Percentiles rank a stretch among this genome's conserved stretches.
phyloP scores from a whole-genome alignment of 2,888 invertebrate genomes.

The Alloscopus bannaensis region DNA sequence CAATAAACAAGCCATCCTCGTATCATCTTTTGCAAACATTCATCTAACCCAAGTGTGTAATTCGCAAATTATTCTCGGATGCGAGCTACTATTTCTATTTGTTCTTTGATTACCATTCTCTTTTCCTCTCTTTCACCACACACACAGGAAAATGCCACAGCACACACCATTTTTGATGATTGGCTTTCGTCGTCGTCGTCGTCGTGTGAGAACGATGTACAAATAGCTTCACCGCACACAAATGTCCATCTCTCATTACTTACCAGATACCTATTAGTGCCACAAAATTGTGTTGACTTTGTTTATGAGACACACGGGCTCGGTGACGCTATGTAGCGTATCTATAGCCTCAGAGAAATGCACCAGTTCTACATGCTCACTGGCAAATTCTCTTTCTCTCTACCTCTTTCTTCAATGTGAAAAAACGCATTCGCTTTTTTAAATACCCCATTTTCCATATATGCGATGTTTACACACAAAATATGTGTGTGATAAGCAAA shows the following conservation, averaged over 20 bases:
- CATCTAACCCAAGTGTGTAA: no score
- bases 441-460: not conserved
- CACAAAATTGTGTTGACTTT: not conserved
- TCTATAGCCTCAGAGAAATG: not conserved
- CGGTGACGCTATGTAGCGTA: not conserved
- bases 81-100: no score
- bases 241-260: not conserved
- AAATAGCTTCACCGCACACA: not conserved
- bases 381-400: not conserved
- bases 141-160: no score
- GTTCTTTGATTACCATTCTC: no score
- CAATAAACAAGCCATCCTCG: no score
- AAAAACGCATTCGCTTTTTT: conserved; percentile 1
- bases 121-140: no score
- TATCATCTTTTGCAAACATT: no score
- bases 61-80: no score
- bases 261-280: not conserved
- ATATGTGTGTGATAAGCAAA: not conserved
- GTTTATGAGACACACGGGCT: not conserved
- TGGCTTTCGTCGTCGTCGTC: no score
- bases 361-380: conserved; percentile 5
- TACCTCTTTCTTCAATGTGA: not conserved
- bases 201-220: no score
- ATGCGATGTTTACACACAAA: not conserved
- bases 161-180: no score